These are phyloP conservation scores for Aotus griseimembra DNA, from an alignment of 2,797 vertebrate species.

Conservation along the genomic window DNA sequence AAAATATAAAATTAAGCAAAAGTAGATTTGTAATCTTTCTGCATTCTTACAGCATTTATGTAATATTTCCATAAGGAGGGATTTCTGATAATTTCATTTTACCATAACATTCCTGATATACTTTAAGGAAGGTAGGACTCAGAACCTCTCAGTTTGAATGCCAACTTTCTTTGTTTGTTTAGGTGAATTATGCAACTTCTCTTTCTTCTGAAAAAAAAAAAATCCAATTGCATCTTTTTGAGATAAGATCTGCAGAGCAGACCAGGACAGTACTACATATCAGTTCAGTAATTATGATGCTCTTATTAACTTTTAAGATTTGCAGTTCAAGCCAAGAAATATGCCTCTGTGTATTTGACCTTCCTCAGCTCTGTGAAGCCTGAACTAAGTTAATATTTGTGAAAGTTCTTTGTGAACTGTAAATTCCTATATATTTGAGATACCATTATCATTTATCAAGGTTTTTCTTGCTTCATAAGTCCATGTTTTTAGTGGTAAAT, in stretches of 20 bases:
- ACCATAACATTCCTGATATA: not conserved
- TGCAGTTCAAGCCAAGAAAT: not conserved
- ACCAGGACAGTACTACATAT: not conserved
- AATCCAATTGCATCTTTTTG: not conserved
- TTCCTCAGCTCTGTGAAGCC: not conserved
- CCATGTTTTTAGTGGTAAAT: not conserved
- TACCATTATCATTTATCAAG: not conserved
- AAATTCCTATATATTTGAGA: not conserved
- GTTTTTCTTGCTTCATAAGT: not conserved
- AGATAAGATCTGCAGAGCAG: not conserved
- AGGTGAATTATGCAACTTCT: not conserved
- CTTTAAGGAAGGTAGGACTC: not conserved
- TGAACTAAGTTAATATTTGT: conserved; percentile 14
- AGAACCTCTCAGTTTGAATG: not conserved
- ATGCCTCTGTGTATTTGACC: not conserved
- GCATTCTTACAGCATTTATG: not conserved
- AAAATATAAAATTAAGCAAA: not conserved
- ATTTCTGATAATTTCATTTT: not conserved
- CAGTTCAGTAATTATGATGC: not conserved
- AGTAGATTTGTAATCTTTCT: not conserved
- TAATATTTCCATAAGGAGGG: not conserved
- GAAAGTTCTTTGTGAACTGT: not conserved
- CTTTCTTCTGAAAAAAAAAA: not conserved
- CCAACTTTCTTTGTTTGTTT: not conserved
- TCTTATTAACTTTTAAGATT: not conserved